Conservation (phyloP, 2,888 invertebrate species). For the Protonemura montana region DNA sequence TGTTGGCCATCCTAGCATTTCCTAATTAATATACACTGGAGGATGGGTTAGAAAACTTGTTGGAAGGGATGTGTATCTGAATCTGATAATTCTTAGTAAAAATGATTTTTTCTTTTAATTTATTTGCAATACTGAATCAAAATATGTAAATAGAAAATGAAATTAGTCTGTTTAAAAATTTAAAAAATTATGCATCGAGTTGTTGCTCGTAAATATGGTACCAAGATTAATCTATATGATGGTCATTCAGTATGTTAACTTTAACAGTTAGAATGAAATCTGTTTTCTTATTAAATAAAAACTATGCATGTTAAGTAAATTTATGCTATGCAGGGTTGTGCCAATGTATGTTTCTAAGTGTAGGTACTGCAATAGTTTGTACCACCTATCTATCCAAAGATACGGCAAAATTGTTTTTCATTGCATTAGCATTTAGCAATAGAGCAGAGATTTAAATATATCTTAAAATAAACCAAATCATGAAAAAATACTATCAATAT, state of each 20-base stretch:
- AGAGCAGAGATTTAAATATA: constrained; percentile 1
- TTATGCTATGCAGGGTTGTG: constrained; percentile 40
- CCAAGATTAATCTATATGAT: background rate
- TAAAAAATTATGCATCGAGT: background rate
- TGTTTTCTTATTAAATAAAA: constrained; percentile 20
- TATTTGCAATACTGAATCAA: background rate
- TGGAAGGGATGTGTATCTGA: background rate
- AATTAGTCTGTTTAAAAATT: constrained; percentile 1
- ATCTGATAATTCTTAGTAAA: background rate
- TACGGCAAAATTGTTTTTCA: background rate
- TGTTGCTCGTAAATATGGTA: background rate
- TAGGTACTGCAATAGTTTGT: no score
- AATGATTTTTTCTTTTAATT: background rate
- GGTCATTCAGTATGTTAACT: background rate
- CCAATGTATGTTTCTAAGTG: constrained; percentile 31
- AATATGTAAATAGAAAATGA: background rate
- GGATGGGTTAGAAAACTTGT: background rate
- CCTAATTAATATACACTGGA: background rate
- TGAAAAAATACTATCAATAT: background rate
- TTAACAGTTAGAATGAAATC: background rate
- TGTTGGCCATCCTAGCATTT: background rate
- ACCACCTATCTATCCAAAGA: background rate
- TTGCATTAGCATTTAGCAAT: background rate
- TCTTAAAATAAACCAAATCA: constrained; percentile 3
- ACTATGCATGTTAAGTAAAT: constrained; percentile 36